Percentiles rank a stretch among this genome's conserved stretches.
phyloP scores from a whole-genome alignment of 1,140 invertebrate genomes.

The Leptopilina boulardi region DNA sequence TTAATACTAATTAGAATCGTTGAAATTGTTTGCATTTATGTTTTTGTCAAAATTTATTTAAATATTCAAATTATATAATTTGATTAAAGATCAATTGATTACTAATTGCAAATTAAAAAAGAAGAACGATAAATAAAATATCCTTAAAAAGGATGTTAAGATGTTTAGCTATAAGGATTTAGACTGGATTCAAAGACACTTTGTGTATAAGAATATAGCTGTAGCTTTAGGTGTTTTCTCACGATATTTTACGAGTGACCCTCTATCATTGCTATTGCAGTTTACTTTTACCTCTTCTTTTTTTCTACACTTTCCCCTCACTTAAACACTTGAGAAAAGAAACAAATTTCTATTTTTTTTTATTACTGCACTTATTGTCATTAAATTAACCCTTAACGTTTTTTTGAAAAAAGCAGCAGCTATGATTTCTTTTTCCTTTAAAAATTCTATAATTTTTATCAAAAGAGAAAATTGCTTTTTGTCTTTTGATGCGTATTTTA shows the following conservation, averaged over 20 bases:
- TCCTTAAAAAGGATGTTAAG: neutral
- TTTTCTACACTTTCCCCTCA: neutral
- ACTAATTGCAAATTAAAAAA: neutral
- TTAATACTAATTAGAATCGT: neutral
- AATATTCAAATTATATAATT: too few species aligned
- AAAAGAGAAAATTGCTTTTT: conserved; percentile 23
- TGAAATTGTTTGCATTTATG: neutral
- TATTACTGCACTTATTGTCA: neutral
- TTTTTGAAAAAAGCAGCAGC: neutral
- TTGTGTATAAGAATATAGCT: conserved; percentile 39
- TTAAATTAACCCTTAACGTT: neutral
- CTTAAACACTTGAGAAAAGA: neutral
- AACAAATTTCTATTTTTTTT: neutral
- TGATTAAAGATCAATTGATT: neutral
- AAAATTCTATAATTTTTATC: neutral
- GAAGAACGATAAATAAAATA: neutral
- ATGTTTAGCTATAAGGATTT: neutral
- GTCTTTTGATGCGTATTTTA: too few species aligned
- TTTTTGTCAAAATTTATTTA: too few species aligned
- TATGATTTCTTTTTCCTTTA: too few species aligned
- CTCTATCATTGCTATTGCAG: conserved; percentile 57
- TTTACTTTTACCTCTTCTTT: conserved; percentile 13
- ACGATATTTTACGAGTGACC: conserved; percentile 58
- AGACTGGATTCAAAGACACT: conserved; percentile 20
- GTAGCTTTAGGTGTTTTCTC: conserved; percentile 51